Evolutionary conservation across 1,140 invertebrate species (phyloP).

Genomic region (Diprion similis): DNA sequence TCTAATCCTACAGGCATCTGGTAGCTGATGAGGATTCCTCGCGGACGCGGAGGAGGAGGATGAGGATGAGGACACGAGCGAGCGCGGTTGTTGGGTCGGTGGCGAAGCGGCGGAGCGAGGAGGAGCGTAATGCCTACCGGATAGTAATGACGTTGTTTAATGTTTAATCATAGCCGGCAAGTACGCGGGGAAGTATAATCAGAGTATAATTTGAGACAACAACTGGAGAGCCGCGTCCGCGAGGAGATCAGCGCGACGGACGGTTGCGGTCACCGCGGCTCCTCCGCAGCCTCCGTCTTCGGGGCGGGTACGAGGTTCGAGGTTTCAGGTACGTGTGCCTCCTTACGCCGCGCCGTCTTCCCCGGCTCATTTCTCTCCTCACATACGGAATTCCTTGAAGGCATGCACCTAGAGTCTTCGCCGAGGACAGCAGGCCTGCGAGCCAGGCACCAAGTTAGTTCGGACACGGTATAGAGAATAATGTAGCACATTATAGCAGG

Average conservation of each 20-base stretch:
- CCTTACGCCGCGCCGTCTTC: slow-evolving; percentile 25
- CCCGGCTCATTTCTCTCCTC: slow-evolving; percentile 19
- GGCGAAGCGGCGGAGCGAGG: slow-evolving; percentile 44
- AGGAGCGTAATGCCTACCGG: slow-evolving; percentile 57
- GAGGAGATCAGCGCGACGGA: no score
- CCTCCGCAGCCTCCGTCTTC: no score
- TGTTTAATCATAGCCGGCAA: slow-evolving; percentile 59
- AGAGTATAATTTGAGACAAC: slow-evolving; percentile 60
- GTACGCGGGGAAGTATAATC: slow-evolving; percentile 51
- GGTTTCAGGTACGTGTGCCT: no score
- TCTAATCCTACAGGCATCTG: no score
- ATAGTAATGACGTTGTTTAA: slow-evolving; percentile 61
- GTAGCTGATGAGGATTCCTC: no score
- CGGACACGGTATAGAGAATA: slow-evolving; percentile 43
- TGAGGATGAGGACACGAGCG: slow-evolving; percentile 57
- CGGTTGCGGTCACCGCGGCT: no score
- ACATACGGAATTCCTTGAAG: neutral
- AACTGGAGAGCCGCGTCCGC: slow-evolving; percentile 35
- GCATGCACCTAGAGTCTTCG: neutral
- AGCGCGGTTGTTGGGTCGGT: slow-evolving; percentile 48
- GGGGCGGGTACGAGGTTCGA: no score
- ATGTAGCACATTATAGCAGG: slow-evolving; percentile 52
- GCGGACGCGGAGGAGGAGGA: no score
- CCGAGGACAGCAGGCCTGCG: slow-evolving; percentile 9
- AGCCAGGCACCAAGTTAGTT: slow-evolving; percentile 18